phyloP scores from a whole-genome alignment of 2,888 invertebrate genomes.

The Parascotia fuliginaria region DNA sequence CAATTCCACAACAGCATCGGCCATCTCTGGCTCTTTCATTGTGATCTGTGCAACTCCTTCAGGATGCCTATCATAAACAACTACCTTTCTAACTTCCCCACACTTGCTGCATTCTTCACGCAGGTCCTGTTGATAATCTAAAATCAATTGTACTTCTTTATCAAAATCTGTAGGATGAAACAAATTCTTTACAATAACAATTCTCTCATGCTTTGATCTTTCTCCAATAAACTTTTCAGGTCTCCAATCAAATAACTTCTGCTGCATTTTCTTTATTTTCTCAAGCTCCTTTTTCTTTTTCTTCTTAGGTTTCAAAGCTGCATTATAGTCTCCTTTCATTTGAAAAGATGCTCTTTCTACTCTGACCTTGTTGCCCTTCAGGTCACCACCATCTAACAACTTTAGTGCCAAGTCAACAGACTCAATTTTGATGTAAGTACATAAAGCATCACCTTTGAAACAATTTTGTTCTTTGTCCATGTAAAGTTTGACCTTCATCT shows the following conservation, averaged over 20 bases:
- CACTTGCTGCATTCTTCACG: conserved; percentile 95
- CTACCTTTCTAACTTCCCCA: conserved; percentile 96
- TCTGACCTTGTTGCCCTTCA: conserved; percentile 92
- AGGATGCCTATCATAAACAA: conserved; percentile 96
- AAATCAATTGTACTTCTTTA: conserved; percentile 93
- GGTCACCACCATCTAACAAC: conserved; percentile 94
- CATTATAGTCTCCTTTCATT: conserved; percentile 97
- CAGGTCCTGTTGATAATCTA: conserved; percentile 96
- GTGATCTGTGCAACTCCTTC: conserved; percentile 97
- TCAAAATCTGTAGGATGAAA: conserved; percentile 96
- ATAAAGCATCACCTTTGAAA: conserved; percentile 98
- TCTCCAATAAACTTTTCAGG: conserved; percentile 96
- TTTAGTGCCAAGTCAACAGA: conserved; percentile 97
- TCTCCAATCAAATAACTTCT: conserved; percentile 98
- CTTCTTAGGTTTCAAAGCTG: conserved; percentile 95
- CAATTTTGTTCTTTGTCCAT: conserved; percentile 91
- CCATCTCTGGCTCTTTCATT: conserved; percentile 95
- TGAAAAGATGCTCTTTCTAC: conserved; percentile 98
- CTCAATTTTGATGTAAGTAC: conserved; percentile 98
- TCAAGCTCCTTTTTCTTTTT: conserved; percentile 95
- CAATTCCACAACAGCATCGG: conserved; percentile 94
- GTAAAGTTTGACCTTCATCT: conserved; percentile 97
- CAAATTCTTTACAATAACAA: conserved; percentile 97
- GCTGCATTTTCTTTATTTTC: conserved; percentile 95
- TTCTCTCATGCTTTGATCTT: conserved; percentile 94